Evolutionary conservation across 2,797 vertebrate genomes (phyloP), one percentile per base, ranked within the genome.

Genomic region (Threskiornis aethiopicus): DNA sequence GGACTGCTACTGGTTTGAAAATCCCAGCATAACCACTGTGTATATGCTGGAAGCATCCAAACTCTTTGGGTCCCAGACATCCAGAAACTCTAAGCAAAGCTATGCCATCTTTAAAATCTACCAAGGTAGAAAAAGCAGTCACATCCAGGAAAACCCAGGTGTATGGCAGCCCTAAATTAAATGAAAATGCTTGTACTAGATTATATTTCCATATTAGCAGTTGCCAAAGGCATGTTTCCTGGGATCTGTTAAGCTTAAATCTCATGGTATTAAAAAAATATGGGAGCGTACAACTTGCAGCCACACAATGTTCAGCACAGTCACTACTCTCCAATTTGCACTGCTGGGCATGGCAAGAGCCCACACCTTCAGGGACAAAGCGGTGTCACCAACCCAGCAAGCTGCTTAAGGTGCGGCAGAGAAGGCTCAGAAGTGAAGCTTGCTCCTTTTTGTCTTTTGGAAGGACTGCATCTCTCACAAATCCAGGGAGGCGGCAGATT

Each of bases 371-470:
- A 25, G 49, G 33, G 49, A 75, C 61, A 33, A 71, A 70, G 35
- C 3, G 11, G 25, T 16, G 13, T 55, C 87, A 71, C 15, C 59
- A 54, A 44, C 25, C 25, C 54, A 71, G 33, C 39, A 49, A 75
- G 33, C 17, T 7, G 1, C 46, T 65, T 25, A 11, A 49, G 57
- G 15, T 4, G 3, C 1, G 0, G 51, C 31, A 65, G 46, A 37
- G 42, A 47, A 65, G 37, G 47, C 46, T 80, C 41, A 28, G 25
- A 66, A 76, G 9, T 9, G 9, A 78, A 61, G 25, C 11, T 24
- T 59, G 26, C 11, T 71, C 35, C 52, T 70, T 64, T 47, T 37
- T 49, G 31, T 22, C 92, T 33, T 51, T 35, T n/a, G 24, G 72
- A 75, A 79, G 35, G 39, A 47, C 29, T 52, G 15, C 22, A 41